phyloP scores from a whole-genome alignment of 2,797 vertebrate genomes.

The Ctenosaura bakeri region DNA sequence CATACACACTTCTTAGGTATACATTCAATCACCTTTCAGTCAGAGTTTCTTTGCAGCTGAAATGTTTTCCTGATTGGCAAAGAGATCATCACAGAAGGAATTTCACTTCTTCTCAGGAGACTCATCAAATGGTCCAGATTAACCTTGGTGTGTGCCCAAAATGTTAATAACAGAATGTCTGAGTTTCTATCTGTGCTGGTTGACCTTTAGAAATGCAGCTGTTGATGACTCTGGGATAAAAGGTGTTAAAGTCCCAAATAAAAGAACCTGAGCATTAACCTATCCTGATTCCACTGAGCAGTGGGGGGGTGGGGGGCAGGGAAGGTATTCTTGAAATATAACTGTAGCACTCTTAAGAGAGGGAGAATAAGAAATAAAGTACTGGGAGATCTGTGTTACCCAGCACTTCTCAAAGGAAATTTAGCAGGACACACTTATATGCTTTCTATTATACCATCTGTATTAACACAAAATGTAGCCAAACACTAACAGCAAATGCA shows the following conservation, averaged over 20 bases:
- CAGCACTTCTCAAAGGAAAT: background rate
- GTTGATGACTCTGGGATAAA: fast-evolving
- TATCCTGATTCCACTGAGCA: background rate
- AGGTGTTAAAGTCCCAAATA: background rate
- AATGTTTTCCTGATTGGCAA: conserved; percentile 22
- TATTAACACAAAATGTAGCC: background rate
- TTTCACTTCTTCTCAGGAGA: background rate
- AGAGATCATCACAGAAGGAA: conserved; percentile 32
- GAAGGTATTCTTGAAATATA: background rate
- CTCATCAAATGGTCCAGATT: conserved; percentile 17
- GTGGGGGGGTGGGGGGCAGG: too few species aligned
- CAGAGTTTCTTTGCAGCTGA: background rate
- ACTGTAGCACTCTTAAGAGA: background rate
- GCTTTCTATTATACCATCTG: background rate
- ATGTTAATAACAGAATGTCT: background rate
- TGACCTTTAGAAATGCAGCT: conserved; percentile 19
- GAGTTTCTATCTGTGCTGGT: background rate
- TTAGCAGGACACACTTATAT: background rate
- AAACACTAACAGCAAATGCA: background rate
- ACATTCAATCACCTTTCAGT: background rate
- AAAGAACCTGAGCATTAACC: background rate
- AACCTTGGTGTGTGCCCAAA: background rate
- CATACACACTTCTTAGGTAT: background rate
- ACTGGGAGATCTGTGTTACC: background rate
- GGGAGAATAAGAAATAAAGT: background rate